Evolutionary conservation across 1,140 invertebrate genomes (phyloP).

Genomic region (Drosophila sulfurigaster): DNA sequence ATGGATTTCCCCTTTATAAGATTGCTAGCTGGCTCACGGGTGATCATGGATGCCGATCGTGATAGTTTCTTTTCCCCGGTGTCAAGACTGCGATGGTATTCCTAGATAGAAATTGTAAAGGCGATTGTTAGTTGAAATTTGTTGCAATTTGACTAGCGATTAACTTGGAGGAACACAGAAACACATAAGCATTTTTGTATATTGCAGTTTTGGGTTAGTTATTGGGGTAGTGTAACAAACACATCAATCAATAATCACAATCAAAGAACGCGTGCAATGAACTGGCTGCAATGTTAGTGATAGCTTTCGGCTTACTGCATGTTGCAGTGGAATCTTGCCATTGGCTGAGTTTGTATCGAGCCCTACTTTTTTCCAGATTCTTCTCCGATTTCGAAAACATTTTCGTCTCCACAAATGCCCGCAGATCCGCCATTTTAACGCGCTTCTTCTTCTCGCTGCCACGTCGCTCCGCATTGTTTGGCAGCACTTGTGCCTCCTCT

Average conservation of each 20-base stretch:
- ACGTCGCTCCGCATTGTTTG: conserved; percentile 87
- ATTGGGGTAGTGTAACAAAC: conserved; percentile 19
- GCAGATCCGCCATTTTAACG: conserved; percentile 95
- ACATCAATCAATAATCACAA: conserved; percentile 48
- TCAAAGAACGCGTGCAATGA: conserved; percentile 49
- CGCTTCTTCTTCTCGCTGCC: conserved; percentile 93
- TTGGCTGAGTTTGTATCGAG: conserved; percentile 89
- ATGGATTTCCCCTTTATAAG: conserved; percentile 97
- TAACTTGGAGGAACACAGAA: conserved; percentile 56
- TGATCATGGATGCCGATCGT: conserved; percentile 88
- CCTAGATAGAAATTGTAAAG: conserved; percentile 85
- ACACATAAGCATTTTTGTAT: conserved; percentile 25
- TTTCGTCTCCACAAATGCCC: conserved; percentile 96
- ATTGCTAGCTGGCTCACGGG: conserved; percentile 87
- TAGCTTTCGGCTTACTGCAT: conserved; percentile 81
- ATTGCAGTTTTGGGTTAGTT: conserved; percentile 1
- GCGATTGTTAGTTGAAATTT: not conserved
- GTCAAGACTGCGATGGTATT: conserved; percentile 92
- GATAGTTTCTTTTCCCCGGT: conserved; percentile 90
- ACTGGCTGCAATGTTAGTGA: conserved; percentile 41
- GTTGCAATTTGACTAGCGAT: conserved; percentile 20
- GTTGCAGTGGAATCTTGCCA: conserved; percentile 82
- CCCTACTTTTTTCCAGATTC: conserved; percentile 94
- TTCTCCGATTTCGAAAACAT: conserved; percentile 96
- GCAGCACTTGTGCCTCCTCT: conserved; percentile 86